Conservation (phyloP, 2,888 invertebrate genomes). For the Marronus borbonicus region DNA sequence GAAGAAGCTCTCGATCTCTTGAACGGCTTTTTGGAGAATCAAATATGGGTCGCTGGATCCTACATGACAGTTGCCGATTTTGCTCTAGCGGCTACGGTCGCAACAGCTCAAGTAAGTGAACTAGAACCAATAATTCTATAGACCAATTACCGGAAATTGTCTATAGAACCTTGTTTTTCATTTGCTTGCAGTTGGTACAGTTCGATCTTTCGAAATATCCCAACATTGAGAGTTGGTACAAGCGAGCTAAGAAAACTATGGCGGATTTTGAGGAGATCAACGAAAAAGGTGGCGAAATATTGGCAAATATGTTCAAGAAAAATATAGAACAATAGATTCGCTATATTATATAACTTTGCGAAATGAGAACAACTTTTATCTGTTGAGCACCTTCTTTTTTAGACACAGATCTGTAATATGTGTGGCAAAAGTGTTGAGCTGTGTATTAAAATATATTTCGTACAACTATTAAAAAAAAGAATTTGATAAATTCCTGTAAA, state of each 20-base stretch:
- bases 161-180: not conserved
- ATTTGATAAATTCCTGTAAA: no score
- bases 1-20: constrained; percentile 76
- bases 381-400: not conserved
- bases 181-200: constrained; percentile 70
- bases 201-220: constrained; percentile 74
- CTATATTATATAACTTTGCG: no score
- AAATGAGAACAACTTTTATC: not conserved
- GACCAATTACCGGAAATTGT: no score
- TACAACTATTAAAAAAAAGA: no score
- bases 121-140: not conserved
- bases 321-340: constrained; percentile 60
- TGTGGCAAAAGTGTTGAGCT: not conserved
- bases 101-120: constrained; percentile 74
- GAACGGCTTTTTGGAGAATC: constrained; percentile 74
- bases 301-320: constrained; percentile 74
- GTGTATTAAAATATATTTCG: no score
- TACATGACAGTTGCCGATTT: constrained; percentile 82
- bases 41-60: constrained; percentile 79
- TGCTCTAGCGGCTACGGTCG: constrained; percentile 75
- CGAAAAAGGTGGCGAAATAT: constrained; percentile 73
- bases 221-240: constrained; percentile 78
- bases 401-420: not conserved
- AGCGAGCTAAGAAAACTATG: constrained; percentile 77
- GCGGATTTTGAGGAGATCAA: constrained; percentile 80